These are phyloP conservation scores for Plumapathes pennacea DNA, from an alignment of 92 coral and sea anemone species.

Conservation along the genomic window DNA sequence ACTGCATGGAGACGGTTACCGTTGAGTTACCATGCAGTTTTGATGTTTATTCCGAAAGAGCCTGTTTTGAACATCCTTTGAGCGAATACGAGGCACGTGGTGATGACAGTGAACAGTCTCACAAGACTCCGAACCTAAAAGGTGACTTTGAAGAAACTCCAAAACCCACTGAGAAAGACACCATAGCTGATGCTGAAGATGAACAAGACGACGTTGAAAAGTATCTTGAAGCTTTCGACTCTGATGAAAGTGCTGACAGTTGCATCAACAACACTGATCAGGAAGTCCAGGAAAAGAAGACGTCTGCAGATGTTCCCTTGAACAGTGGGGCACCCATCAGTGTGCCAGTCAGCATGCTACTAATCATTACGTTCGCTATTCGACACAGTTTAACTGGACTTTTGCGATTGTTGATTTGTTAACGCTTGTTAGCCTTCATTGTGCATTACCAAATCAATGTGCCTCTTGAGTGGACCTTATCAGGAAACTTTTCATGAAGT, in stretches of 20 bases:
- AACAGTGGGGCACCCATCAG: constrained; percentile 48
- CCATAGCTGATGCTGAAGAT: too few species aligned
- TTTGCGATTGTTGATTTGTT: constrained; percentile 47
- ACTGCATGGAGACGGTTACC: neutral
- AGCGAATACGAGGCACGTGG: constrained; percentile 3
- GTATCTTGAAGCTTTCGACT: constrained; percentile 13
- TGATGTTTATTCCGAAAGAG: constrained; percentile 1
- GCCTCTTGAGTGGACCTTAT: constrained; percentile 29
- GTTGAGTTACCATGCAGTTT: neutral
- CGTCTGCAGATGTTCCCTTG: constrained; percentile 29
- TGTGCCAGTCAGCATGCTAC: constrained; percentile 61
- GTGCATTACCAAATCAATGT: constrained; percentile 50
- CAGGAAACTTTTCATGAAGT: constrained; percentile 38
- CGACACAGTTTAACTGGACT: constrained; percentile 60
- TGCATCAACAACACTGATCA: neutral
- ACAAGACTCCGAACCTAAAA: constrained; percentile 3
- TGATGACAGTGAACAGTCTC: constrained; percentile 9
- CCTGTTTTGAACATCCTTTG: neutral
- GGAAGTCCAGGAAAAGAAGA: constrained; percentile 5
- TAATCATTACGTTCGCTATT: constrained; percentile 55
- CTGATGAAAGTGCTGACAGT: constrained; percentile 1
- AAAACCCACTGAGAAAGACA: neutral
- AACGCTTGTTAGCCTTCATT: constrained; percentile 48
- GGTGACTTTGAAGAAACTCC: constrained; percentile 10
- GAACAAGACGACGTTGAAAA: constrained; percentile 7